Evolutionary conservation across 2,797 vertebrate genomes (phyloP).

Genomic region (Molossus alvarezi): DNA sequence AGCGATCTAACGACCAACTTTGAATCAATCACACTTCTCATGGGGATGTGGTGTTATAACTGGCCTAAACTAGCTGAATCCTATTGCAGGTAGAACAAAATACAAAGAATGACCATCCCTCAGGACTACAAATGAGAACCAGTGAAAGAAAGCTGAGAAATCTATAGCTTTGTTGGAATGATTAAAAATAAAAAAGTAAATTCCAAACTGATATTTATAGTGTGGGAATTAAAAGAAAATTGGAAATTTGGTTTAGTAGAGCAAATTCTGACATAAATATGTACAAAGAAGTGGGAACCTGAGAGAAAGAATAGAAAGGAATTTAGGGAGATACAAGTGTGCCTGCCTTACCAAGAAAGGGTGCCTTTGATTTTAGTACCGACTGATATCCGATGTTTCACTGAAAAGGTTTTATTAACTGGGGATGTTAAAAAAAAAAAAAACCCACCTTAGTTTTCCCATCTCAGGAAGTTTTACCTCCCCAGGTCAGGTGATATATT

Average conservation of each 20-base stretch:
- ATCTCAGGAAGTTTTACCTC: background rate
- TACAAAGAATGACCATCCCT: background rate
- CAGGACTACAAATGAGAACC: background rate
- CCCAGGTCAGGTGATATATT: background rate
- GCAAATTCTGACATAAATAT: background rate
- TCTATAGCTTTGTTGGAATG: background rate
- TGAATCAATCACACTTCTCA: background rate
- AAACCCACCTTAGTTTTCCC: background rate
- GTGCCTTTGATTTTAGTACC: background rate
- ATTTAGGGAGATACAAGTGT: background rate
- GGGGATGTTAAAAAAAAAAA: background rate
- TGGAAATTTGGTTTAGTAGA: background rate
- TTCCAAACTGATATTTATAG: background rate
- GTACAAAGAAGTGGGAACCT: background rate
- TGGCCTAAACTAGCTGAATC: background rate
- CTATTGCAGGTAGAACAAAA: background rate
- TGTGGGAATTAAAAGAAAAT: background rate
- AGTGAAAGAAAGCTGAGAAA: background rate
- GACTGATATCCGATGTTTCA: background rate
- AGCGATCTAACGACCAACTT: background rate
- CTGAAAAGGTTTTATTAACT: background rate
- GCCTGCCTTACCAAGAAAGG: fast-evolving
- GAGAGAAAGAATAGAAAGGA: background rate
- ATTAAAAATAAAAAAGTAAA: background rate
- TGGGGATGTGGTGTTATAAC: background rate